Evolutionary conservation across 1,140 invertebrate genomes (phyloP).

Genomic region (Lutraria rhynchaena): DNA sequence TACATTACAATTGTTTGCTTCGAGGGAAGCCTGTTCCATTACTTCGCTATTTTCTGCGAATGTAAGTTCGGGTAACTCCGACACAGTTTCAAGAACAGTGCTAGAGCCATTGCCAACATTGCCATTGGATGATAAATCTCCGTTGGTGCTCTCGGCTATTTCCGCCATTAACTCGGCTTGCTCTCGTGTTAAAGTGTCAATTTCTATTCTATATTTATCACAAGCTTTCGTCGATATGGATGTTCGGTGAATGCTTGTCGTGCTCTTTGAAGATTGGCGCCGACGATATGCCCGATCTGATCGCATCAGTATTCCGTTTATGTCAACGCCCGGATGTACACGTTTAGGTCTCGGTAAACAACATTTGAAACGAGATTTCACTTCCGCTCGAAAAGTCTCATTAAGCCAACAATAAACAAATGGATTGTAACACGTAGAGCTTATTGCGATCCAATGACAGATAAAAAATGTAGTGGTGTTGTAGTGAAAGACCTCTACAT

Average conservation of each 20-base stretch:
- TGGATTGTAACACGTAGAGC: conserved; percentile 83
- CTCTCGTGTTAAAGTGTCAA: conserved; percentile 11
- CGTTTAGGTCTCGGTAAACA: conserved; percentile 30
- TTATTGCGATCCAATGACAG: conserved; percentile 84
- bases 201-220: conserved; percentile 22
- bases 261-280: conserved; percentile 23
- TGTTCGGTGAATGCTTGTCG: background rate
- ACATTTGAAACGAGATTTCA: conserved; percentile 61
- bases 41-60: background rate
- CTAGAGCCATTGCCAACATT: background rate
- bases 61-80: conserved; percentile 27
- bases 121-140: conserved; percentile 12
- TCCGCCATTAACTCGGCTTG: conserved; percentile 37
- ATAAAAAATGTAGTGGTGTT: conserved; percentile 79
- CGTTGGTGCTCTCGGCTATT: background rate
- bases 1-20: no score
- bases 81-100: conserved; percentile 18
- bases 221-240: conserved; percentile 1
- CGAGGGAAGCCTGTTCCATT: no score
- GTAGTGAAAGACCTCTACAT: conserved; percentile 59
- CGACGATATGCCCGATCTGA: conserved; percentile 30
- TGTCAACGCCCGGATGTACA: conserved; percentile 60
- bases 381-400: conserved; percentile 68
- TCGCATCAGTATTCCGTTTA: conserved; percentile 38
- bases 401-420: conserved; percentile 84